phyloP scores from a whole-genome alignment of 2,113 vertebrate genomes.

The Coracopsis vasa region DNA sequence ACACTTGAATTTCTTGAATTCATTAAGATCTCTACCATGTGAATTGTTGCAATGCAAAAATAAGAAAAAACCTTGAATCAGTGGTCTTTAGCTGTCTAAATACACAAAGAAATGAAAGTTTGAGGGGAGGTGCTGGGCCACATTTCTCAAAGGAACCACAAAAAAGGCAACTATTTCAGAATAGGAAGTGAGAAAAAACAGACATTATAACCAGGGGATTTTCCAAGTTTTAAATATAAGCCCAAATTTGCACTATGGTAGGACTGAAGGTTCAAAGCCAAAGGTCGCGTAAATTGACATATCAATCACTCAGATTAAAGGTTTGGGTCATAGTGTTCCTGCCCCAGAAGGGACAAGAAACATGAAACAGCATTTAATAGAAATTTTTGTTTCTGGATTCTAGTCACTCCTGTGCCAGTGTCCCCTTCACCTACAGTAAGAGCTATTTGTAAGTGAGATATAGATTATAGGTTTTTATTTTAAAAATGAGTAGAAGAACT shows the following conservation, averaged over 20 bases:
- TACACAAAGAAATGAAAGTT: background rate
- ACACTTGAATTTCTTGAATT: rapidly evolving
- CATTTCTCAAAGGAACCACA: conserved; percentile 41
- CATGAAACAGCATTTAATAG: background rate
- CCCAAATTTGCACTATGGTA: background rate
- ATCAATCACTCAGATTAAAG: background rate
- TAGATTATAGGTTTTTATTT: background rate
- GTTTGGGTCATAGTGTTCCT: background rate
- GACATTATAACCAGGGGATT: conserved; percentile 3
- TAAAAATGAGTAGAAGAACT: background rate
- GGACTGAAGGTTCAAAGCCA: conserved; percentile 22
- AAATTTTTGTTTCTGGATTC: background rate
- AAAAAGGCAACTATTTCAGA: conserved; percentile 25
- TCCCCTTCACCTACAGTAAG: background rate
- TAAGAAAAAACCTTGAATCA: background rate
- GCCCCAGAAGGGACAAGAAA: background rate
- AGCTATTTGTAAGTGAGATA: background rate
- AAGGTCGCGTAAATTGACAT: background rate
- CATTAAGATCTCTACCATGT: background rate
- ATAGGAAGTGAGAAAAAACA: conserved; percentile 45
- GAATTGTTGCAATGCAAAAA: background rate
- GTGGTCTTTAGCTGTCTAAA: background rate
- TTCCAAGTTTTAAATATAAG: conserved; percentile 31
- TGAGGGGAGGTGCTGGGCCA: background rate
- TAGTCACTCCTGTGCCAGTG: background rate